Conservation (phyloP, 2,888 invertebrate genomes). For the Ophion ellenae region DNA sequence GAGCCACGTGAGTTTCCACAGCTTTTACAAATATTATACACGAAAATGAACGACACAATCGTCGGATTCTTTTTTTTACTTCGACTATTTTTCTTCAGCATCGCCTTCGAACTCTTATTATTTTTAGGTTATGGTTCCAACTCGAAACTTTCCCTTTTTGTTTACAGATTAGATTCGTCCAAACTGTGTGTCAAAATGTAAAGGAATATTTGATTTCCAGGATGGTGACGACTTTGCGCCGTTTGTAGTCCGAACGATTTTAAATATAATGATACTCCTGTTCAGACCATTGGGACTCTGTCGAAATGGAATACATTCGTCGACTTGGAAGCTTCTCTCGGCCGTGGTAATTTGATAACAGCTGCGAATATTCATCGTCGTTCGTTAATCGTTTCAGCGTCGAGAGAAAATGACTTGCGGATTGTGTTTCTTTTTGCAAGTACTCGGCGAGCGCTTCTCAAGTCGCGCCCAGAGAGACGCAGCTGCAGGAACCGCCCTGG, state of each 20-base stretch:
- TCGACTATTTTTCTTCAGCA: not conserved
- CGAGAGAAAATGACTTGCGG: not conserved
- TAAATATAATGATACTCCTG: constrained; percentile 78
- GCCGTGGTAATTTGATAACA: constrained; percentile 71
- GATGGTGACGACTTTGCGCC: constrained; percentile 68
- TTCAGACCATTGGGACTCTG: constrained; percentile 72
- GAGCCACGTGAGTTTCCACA: constrained; percentile 35
- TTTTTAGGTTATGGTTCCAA: constrained; percentile 28
- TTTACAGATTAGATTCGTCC: not conserved
- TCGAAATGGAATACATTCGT: constrained; percentile 74
- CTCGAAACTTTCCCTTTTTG: not conserved
- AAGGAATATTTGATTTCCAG: constrained; percentile 59
- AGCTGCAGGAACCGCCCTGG: constrained; percentile 68
- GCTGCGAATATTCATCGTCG: not conserved
- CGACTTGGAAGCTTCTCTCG: constrained; percentile 71
- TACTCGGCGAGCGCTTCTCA: constrained; percentile 72
- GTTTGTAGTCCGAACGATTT: constrained; percentile 47
- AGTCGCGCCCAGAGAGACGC: constrained; percentile 65
- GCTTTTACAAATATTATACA: not conserved
- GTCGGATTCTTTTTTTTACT: not conserved
- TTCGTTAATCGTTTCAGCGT: not conserved
- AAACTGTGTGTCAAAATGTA: not conserved
- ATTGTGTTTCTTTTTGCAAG: constrained; percentile 67
- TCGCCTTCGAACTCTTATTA: not conserved
- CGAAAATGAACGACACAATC: constrained; percentile 6